A percentile compares a stretch with the other conserved stretches of the same genome.
phyloP scores from a whole-genome alignment of 2,888 invertebrate species.

The Empis stercorea region DNA sequence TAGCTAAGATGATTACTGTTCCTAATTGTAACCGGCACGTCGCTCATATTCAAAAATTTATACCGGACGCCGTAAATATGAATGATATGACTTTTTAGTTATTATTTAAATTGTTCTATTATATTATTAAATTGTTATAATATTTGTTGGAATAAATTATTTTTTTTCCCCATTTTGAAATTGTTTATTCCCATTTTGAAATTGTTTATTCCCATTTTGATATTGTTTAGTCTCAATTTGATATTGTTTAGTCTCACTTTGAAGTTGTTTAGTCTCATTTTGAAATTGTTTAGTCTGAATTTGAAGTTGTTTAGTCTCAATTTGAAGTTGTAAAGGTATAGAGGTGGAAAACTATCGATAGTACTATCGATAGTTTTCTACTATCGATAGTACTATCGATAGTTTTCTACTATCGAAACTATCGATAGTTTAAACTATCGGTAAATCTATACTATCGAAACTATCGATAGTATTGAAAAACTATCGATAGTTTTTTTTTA shows the following conservation, averaged over 20 bases:
- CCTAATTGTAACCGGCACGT: neutral
- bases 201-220: neutral
- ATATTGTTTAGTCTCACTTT: too few species aligned
- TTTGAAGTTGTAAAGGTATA: neutral
- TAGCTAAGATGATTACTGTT: neutral
- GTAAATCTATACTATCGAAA: neutral
- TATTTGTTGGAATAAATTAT: neutral
- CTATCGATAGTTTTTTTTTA: neutral
- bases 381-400: too few species aligned
- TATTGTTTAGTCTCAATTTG: too few species aligned
- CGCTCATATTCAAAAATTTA: neutral
- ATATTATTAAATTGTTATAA: neutral
- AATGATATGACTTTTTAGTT: too few species aligned
- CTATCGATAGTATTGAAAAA: neutral
- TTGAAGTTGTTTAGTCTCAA: too few species aligned
- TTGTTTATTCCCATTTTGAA: neutral
- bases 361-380: neutral
- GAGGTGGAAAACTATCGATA: neutral
- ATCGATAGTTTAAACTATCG: too few species aligned
- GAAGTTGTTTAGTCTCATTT: too few species aligned
- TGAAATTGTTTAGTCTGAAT: too few species aligned
- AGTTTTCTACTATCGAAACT: neutral
- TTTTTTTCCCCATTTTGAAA: neutral
- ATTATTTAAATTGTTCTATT: too few species aligned
- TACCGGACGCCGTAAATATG: neutral